Base-by-base conservation (phyloP, 2,797 vertebrate species). In the Ficedula albicollis region DNA sequence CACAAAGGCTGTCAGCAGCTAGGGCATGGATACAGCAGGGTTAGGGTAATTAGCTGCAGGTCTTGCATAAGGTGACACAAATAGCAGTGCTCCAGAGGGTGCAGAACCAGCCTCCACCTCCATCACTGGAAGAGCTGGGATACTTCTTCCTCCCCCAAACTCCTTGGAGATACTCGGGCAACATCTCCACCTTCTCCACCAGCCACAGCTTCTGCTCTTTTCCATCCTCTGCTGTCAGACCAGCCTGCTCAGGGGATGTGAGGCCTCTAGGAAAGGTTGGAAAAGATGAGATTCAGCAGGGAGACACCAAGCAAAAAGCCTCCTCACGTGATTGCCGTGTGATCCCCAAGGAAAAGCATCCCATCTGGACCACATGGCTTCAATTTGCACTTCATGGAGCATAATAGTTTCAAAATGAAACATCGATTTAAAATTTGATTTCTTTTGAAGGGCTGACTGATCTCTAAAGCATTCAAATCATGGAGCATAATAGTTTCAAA, bases 281-380 rank as follows among this genome's bases (percentile, higher is more conserved):
- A 21, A 60, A 85, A 38, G n/a, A 55, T 27, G 36, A 56, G 27
- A 32, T 49, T 70, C 22, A 63, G 46, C 18, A 16, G 36, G 52
- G 22, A 77, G n/a, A 32, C 43, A 44, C 39, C 29, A 62, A 29
- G 29, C 21, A 54, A 75, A 88, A 88, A 66, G 30, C 19, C 25
- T 88, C 41, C 20, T 87, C 2, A 2, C 2, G 3, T 1, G 1
- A 72, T 1, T 85, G 54, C 36, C 2, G 1, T 51, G 43, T 3
- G 11, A 75, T 39, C 59, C 79, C 29, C 18, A 63, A 32, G 30
- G 39, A 16, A 58, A 80, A 79, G 25, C 6, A 77, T 39, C 25
- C 52, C 86, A 80, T 88, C 64, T 91, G 90, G 52, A 26, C n/a
- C 43, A 39, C n/a, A 74, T 70, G 80, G 52, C 56, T 92, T 85